Evolutionary conservation across 1,140 invertebrate genomes (phyloP).

Genomic region (Bombyx mori): ASM3026992v2 NC_085114.1:12461501-12462000

Average conservation of each 20-base stretch:
- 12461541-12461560: no score
- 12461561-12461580: no score
- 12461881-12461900: slow-evolving; percentile 1
- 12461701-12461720: slow-evolving; percentile 3
- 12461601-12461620: no score
- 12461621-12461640: background rate
- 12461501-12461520: no score
- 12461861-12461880: slow-evolving; percentile 12
- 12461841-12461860: slow-evolving; percentile 7
- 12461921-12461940: no score
- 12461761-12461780: slow-evolving; percentile 13
- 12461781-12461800: slow-evolving; percentile 18
- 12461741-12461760: slow-evolving; percentile 9
- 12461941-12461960: no score
- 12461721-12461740: slow-evolving; percentile 10
- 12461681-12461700: slow-evolving; percentile 4
- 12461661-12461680: slow-evolving; percentile 1
- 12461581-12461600: no score
- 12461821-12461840: slow-evolving; percentile 9
- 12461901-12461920: no score
- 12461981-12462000: no score
- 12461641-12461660: background rate
- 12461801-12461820: slow-evolving; percentile 16
- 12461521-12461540: no score
- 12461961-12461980: no score